A percentile compares a stretch with the other conserved stretches of the same genome.
Evolutionary conservation across 2,113 vertebrate species (phyloP).

Genomic region (Ceyx melanurus): DNA sequence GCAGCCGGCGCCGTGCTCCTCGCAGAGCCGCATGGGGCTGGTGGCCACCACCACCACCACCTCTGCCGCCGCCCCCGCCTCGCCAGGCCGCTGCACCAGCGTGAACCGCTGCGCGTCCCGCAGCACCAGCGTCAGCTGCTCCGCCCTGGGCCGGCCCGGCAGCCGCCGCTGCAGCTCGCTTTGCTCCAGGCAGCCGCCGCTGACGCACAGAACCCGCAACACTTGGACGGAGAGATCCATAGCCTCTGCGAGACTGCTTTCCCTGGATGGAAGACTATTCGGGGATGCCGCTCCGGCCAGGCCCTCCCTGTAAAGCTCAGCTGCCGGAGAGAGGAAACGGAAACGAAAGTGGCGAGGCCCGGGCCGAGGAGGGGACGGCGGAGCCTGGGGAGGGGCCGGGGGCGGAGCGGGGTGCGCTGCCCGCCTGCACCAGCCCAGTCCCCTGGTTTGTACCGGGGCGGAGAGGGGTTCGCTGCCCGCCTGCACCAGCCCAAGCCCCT

Average conservation of each 20-base stretch:
- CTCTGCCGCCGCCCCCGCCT: neutral
- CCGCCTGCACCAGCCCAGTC: neutral
- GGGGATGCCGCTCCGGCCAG: neutral
- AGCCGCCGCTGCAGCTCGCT: conserved; percentile 43
- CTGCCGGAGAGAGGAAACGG: conserved; percentile 20
- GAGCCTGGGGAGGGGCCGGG: no score
- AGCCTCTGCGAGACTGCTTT: accelerated
- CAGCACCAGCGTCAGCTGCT: conserved; percentile 37
- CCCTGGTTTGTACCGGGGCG: no score
- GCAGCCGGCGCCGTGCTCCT: conserved; percentile 37
- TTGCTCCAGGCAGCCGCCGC: conserved; percentile 69
- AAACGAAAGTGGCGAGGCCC: conserved; percentile 45
- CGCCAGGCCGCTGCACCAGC: neutral
- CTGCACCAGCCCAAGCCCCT: neutral
- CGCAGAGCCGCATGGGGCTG: conserved; percentile 67
- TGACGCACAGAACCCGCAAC: conserved; percentile 57
- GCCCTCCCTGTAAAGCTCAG: neutral
- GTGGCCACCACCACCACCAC: conserved; percentile 57
- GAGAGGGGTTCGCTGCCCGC: neutral
- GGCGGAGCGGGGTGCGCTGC: neutral
- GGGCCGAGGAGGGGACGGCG: no score
- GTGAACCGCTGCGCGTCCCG: conserved; percentile 33
- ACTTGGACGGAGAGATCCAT: accelerated
- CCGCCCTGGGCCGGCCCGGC: neutral
- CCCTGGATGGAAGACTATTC: neutral